A percentile compares a stretch with the other conserved stretches of the same genome.
Conservation (phyloP, 2,797 vertebrate species). For the Paedocypris micromegethes region DNA sequence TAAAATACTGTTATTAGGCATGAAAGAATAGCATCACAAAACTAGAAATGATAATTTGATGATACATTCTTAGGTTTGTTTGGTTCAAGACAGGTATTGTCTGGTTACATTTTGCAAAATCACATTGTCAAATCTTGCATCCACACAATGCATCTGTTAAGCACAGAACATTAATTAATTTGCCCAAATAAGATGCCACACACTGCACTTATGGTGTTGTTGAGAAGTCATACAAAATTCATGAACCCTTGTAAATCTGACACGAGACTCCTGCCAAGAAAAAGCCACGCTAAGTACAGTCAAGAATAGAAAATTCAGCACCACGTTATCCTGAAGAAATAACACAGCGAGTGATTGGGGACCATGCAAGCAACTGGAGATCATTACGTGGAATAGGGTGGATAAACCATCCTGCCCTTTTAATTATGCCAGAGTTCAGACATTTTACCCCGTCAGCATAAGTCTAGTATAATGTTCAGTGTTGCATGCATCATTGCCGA, state of each 20-base stretch:
- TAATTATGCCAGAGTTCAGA: slow-evolving; percentile 9
- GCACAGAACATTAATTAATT: slow-evolving; percentile 37
- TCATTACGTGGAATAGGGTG: slow-evolving; percentile 3
- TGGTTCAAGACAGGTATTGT: background rate
- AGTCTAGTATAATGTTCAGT: slow-evolving; percentile 30
- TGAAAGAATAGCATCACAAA: too few relatives aligned
- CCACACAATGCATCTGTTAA: background rate
- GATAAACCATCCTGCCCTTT: slow-evolving; percentile 21
- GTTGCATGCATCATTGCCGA: slow-evolving; percentile 28
- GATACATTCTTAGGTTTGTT: slow-evolving; percentile 4
- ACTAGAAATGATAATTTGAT: too few relatives aligned
- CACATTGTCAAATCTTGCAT: too few relatives aligned
- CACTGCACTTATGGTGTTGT: slow-evolving; percentile 15
- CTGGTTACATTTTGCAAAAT: too few relatives aligned
- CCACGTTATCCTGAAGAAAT: slow-evolving; percentile 8
- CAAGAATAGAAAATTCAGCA: slow-evolving; percentile 26
- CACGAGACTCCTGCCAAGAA: slow-evolving; percentile 21
- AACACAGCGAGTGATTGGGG: slow-evolving; percentile 27
- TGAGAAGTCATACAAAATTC: slow-evolving; percentile 35
- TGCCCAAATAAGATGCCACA: slow-evolving; percentile 7
- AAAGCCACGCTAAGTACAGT: slow-evolving; percentile 28
- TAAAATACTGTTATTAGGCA: too few relatives aligned
- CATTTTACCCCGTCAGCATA: slow-evolving; percentile 17
- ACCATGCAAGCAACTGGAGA: slow-evolving; percentile 22
- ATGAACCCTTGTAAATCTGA: slow-evolving; percentile 32